Percentiles rank a stretch among this genome's conserved stretches.
These are phyloP conservation scores for Piscicola geometra DNA, from an alignment of 2,888 invertebrate species.

Conservation along the genomic window DNA sequence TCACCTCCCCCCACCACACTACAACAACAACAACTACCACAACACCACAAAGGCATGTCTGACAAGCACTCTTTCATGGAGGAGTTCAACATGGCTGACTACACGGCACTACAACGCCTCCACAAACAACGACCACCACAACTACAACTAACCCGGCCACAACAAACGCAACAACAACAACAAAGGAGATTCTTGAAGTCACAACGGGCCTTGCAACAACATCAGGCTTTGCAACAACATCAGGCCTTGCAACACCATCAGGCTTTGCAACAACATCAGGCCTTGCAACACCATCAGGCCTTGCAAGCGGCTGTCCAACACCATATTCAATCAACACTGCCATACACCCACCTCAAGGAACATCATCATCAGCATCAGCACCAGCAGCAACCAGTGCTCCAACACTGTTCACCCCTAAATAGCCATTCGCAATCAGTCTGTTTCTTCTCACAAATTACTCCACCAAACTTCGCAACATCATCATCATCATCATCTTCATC, in stretches of 20 bases:
- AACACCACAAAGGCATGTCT: slow-evolving; percentile 71
- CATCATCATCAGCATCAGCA: not conserved
- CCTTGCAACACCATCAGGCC: not conserved
- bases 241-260: not conserved
- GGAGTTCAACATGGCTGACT: slow-evolving; percentile 78
- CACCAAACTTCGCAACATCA: not conserved
- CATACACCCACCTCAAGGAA: not conserved
- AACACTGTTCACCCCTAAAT: not conserved
- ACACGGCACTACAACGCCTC: slow-evolving; percentile 79
- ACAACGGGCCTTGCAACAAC: not conserved
- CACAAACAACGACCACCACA: slow-evolving; percentile 69
- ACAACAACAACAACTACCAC: too few species aligned
- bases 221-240: slow-evolving; percentile 12
- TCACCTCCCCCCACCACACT: too few species aligned
- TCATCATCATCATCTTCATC: slow-evolving; percentile 5
- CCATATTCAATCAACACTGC: too few species aligned
- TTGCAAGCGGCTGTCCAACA: not conserved
- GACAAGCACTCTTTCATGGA: slow-evolving; percentile 65
- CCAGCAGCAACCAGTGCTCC: not conserved
- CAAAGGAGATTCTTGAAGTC: slow-evolving; percentile 44
- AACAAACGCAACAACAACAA: slow-evolving; percentile 59
- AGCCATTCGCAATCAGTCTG: not conserved
- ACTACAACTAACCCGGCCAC: slow-evolving; percentile 57
- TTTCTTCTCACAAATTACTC: too few species aligned
- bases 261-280: not conserved